Base-by-base conservation (phyloP, 1,140 invertebrate genomes). In the Laodelphax striatellus region DNA sequence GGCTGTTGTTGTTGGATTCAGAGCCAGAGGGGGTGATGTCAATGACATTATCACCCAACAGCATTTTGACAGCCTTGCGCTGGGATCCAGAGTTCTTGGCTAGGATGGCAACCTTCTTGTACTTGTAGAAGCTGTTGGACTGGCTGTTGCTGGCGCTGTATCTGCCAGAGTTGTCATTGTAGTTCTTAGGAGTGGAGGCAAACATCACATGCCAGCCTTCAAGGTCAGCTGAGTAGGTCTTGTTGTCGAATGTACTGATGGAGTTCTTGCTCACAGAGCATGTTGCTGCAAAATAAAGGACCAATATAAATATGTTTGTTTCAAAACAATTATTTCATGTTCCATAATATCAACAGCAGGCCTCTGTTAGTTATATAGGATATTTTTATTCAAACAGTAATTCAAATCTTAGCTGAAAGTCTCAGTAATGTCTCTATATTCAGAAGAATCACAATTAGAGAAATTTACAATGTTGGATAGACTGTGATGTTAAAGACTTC, bases 231-330 rank as follows among this genome's bases (percentile, higher is more conserved):
- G 78, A 70, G 64, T 81, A 84, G 14, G 71, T 73, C 13, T 70
- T 74, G 63, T 80, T 77, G 66, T 82, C 81, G 71, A 86, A 86
- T 0, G 83, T 86, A 60, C 71, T 76, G 13, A 77, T 75, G 42
- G 69, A 67, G 11, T 68, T 72, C 2, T 72, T 69, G 62, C 85
- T 83, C 44, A 86, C 65, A n/a, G 74, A 68, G 65, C 85, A 87
- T 44, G 67, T 72, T 42, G 75, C 84, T 85, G 70, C 55, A 75
- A 38, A 72, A 62, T 61, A 44, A 57, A 44, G 9, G 16, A 21
- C 10, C 21, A 53, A 4, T n/a, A 24, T 60, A 22, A 28, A 28
- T 4, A 28, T 28, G 2, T 6, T 28, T 28, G 6, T n/a, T n/a
- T 2, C 24, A 28, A 28, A 28, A 6, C 24, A 28, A 6, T 28